Evolutionary conservation across 2,797 vertebrate species (phyloP).

Genomic region (Sebastolobus alascanus): DNA sequence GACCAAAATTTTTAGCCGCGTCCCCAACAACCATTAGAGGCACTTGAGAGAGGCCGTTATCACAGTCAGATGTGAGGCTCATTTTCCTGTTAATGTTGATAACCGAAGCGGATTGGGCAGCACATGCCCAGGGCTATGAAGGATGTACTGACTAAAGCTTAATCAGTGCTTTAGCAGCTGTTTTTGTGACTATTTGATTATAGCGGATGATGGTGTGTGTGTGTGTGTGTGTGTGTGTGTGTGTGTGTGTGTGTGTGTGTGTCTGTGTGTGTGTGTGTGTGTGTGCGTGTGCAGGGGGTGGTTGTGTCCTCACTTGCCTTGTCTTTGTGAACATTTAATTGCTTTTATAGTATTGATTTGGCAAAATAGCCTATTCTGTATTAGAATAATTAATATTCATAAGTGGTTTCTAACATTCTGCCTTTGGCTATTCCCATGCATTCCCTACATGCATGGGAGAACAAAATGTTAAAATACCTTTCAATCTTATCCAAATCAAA

Average conservation of each 20-base stretch:
- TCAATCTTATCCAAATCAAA: background rate
- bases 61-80: slow-evolving; percentile 57
- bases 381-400: slow-evolving; percentile 32
- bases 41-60: slow-evolving; percentile 56
- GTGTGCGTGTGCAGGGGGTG: background rate
- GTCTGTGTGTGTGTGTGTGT: background rate
- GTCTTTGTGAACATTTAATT: slow-evolving; percentile 51
- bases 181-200: slow-evolving; percentile 68
- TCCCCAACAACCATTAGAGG: slow-evolving; percentile 48
- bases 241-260: background rate
- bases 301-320: slow-evolving; percentile 27
- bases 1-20: slow-evolving; percentile 34
- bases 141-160: slow-evolving; percentile 60
- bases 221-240: background rate
- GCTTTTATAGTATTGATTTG: slow-evolving; percentile 43
- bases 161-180: slow-evolving; percentile 75
- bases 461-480: slow-evolving; percentile 13
- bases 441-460: background rate
- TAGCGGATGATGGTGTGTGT: slow-evolving; percentile 16
- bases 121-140: slow-evolving; percentile 69
- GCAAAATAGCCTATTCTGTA: slow-evolving; percentile 34
- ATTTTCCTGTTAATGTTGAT: slow-evolving; percentile 68
- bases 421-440: background rate
- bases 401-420: slow-evolving; percentile 13
- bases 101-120: slow-evolving; percentile 61